Conservation (phyloP, 2,888 invertebrate species). For the Leptinotarsa peninsularis region DNA sequence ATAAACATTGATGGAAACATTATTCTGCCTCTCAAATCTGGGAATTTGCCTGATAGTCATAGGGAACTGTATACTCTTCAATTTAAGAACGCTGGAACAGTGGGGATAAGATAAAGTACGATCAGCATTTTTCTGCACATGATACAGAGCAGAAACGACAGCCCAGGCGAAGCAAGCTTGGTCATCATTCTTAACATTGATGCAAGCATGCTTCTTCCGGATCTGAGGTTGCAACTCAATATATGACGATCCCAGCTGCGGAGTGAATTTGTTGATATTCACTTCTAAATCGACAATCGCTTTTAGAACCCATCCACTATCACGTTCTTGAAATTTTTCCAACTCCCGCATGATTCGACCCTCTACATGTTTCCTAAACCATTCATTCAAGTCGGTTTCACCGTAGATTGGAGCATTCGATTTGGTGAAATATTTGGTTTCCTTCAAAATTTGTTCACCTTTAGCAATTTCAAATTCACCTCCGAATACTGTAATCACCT, state of each 20-base stretch:
- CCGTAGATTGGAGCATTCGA: slow-evolving; percentile 40
- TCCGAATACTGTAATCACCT: slow-evolving; percentile 43
- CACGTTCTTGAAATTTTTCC: slow-evolving; percentile 50
- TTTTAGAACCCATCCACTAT: slow-evolving; percentile 48
- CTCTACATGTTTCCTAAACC: slow-evolving; percentile 50
- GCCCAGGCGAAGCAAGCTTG: slow-evolving; percentile 46
- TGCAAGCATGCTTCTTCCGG: too few species aligned
- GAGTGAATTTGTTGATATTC: slow-evolving; percentile 49
- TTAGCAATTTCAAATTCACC: slow-evolving; percentile 40
- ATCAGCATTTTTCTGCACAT: slow-evolving; percentile 27
- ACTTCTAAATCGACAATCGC: slow-evolving; percentile 44
- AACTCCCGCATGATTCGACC: slow-evolving; percentile 42
- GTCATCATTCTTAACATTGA: too few species aligned
- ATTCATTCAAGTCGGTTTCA: slow-evolving; percentile 39
- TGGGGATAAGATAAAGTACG: slow-evolving; percentile 45
- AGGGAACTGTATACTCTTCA: slow-evolving; percentile 49
- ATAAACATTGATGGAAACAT: slow-evolving; percentile 50
- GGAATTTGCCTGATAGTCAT: slow-evolving; percentile 45
- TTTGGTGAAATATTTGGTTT: slow-evolving; percentile 50
- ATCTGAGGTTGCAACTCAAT: slow-evolving; percentile 40
- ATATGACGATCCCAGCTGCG: slow-evolving; percentile 44
- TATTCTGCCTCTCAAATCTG: slow-evolving; percentile 52
- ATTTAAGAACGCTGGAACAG: slow-evolving; percentile 46
- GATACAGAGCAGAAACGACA: slow-evolving; percentile 41
- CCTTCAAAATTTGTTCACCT: slow-evolving; percentile 18